Percentiles rank a stretch among this genome's conserved stretches.
Conservation (phyloP, 1,140 invertebrate genomes). For the Aphelinus certus region DNA sequence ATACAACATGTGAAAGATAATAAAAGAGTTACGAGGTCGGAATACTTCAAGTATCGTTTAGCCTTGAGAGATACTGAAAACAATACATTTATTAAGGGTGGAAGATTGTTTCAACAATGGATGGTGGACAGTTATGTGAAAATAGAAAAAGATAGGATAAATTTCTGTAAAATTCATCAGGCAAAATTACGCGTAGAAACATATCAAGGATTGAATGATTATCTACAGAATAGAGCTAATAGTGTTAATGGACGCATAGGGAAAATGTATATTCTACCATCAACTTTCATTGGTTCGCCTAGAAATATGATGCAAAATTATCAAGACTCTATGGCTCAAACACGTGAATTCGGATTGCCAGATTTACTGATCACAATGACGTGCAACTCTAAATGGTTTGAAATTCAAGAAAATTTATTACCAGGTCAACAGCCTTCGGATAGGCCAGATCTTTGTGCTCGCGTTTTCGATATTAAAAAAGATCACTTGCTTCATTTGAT, state of each 20-base stretch:
- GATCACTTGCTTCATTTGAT: conserved; percentile 33
- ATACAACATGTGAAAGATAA: background rate
- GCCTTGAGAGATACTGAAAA: conserved; percentile 1
- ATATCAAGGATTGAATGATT: conserved; percentile 25
- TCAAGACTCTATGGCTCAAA: conserved; percentile 38
- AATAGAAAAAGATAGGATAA: conserved; percentile 14
- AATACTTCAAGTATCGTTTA: conserved; percentile 17
- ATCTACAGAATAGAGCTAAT: conserved; percentile 11
- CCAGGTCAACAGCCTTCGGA: background rate
- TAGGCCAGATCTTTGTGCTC: background rate
- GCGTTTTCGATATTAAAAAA: conserved; percentile 30
- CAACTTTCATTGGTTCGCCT: conserved; percentile 52
- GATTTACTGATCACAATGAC: conserved; percentile 19
- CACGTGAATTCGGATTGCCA: background rate
- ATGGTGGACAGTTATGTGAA: conserved; percentile 31
- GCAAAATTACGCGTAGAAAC: conserved; percentile 17
- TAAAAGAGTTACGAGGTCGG: background rate
- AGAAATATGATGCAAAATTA: conserved; percentile 52
- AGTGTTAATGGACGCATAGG: conserved; percentile 22
- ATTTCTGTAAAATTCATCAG: conserved; percentile 11
- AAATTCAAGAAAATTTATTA: conserved; percentile 19
- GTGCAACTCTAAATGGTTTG: conserved; percentile 25
- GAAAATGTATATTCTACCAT: conserved; percentile 45
- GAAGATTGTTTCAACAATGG: conserved; percentile 30
- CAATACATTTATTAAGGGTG: conserved; percentile 7